Conservation (phyloP, 2,113 vertebrate genomes). For the Fregata magnificens region DNA sequence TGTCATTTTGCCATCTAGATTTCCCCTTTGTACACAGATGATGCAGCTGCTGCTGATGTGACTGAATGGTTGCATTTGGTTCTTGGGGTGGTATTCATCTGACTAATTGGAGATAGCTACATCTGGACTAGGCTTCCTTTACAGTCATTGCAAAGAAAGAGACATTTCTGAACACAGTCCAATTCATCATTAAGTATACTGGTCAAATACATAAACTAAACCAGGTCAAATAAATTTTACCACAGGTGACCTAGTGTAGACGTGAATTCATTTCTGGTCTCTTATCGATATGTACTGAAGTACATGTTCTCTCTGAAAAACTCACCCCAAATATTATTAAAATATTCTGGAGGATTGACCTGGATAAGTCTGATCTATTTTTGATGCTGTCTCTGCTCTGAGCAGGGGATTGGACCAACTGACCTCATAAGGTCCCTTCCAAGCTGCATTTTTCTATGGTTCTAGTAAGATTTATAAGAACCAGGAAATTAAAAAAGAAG, state of each 20-base stretch:
- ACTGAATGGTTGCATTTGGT: neutral
- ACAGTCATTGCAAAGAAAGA: neutral
- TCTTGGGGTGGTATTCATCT: neutral
- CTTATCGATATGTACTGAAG: neutral
- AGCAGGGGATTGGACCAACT: neutral
- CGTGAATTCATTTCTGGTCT: neutral
- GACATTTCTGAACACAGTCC: neutral
- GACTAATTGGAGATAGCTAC: neutral
- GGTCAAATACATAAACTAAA: neutral
- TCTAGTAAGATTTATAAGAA: neutral
- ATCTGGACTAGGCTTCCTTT: neutral
- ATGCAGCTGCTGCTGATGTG: neutral
- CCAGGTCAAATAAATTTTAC: neutral
- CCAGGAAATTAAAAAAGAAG: neutral
- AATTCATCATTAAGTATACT: neutral
- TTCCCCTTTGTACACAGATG: neutral
- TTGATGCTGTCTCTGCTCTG: neutral
- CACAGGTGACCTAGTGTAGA: neutral
- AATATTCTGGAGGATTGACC: neutral
- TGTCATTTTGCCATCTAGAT: neutral
- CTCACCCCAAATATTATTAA: neutral
- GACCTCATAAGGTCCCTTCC: neutral
- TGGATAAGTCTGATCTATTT: neutral
- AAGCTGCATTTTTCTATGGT: neutral
- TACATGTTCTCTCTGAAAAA: neutral